These are phyloP conservation scores for Agrochola lota DNA, from an alignment of 2,888 invertebrate species.

Conservation along the genomic window DNA sequence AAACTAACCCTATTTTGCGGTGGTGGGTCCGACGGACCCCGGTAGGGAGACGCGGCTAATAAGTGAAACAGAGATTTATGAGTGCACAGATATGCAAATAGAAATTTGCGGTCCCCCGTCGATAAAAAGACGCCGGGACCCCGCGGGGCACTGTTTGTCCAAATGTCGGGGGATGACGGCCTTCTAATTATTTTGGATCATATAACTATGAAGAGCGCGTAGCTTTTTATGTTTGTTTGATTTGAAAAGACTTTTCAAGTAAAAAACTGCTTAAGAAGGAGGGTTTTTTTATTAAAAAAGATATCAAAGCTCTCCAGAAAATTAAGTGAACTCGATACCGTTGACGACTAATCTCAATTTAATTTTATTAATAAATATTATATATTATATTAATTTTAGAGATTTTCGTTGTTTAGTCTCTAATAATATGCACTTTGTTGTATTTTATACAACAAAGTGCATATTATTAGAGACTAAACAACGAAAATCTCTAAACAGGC, in stretches of 20 bases:
- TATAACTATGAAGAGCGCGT: constrained; percentile 67
- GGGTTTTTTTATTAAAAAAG: no score
- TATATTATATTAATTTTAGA: no score
- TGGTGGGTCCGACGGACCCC: constrained; percentile 74
- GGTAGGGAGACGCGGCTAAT: constrained; percentile 83
- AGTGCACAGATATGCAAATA: constrained; percentile 90
- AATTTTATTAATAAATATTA: no score
- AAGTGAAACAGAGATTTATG: constrained; percentile 91
- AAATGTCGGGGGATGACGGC: constrained; percentile 85
- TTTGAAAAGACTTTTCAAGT: background rate
- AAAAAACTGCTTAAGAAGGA: background rate
- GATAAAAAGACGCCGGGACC: constrained; percentile 88
- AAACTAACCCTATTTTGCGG: constrained; percentile 73
- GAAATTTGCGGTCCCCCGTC: constrained; percentile 89
- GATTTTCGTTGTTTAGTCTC: constrained; percentile 25
- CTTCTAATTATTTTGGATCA: constrained; percentile 85
- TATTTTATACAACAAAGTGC: background rate
- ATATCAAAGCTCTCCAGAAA: background rate
- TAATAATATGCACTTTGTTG: constrained; percentile 2
- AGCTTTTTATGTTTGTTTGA: constrained; percentile 26
- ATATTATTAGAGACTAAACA: constrained; percentile 21
- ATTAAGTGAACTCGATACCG: background rate
- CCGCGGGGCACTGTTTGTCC: constrained; percentile 85
- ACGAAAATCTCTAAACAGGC: constrained; percentile 29
- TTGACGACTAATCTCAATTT: background rate